A percentile compares a stretch with the other conserved stretches of the same genome.
Conservation (phyloP, 1,140 invertebrate species). For the Drosophila kikkawai region DNA sequence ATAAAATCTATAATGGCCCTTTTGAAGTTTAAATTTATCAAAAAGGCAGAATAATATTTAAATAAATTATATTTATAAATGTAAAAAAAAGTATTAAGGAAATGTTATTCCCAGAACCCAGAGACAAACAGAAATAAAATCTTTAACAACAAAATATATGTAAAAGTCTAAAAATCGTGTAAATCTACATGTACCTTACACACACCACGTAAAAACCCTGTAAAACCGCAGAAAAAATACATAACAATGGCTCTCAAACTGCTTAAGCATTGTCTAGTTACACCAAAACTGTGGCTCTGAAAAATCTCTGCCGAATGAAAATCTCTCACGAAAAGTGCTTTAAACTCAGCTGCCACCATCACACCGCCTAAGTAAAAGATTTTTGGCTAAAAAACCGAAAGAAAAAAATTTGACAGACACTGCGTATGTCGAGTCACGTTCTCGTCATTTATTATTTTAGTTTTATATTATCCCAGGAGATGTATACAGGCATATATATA, state of each 20-base stretch:
- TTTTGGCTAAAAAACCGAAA: constrained; percentile 14
- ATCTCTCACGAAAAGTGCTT: constrained; percentile 16
- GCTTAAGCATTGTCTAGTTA: constrained; percentile 15
- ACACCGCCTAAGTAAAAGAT: constrained; percentile 32
- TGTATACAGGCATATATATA: constrained; percentile 15
- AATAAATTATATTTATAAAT: neutral
- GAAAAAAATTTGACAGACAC: constrained; percentile 41
- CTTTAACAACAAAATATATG: neutral
- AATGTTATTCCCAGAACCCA: too few relatives aligned
- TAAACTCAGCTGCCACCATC: constrained; percentile 27
- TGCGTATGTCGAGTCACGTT: constrained; percentile 65
- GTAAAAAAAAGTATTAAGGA: neutral
- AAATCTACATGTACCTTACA: constrained; percentile 8
- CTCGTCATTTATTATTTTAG: constrained; percentile 70
- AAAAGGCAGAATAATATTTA: neutral
- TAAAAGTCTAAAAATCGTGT: neutral
- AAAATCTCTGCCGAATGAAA: constrained; percentile 12
- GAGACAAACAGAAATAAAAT: too few relatives aligned
- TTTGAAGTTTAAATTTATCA: neutral
- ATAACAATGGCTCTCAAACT: constrained; percentile 2
- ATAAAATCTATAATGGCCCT: neutral
- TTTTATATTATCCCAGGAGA: constrained; percentile 60
- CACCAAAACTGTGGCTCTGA: constrained; percentile 10
- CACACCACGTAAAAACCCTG: neutral
- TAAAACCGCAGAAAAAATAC: neutral